Evolutionary conservation across 2,888 invertebrate species (phyloP).

Genomic region (Periphyllus acericola): DNA sequence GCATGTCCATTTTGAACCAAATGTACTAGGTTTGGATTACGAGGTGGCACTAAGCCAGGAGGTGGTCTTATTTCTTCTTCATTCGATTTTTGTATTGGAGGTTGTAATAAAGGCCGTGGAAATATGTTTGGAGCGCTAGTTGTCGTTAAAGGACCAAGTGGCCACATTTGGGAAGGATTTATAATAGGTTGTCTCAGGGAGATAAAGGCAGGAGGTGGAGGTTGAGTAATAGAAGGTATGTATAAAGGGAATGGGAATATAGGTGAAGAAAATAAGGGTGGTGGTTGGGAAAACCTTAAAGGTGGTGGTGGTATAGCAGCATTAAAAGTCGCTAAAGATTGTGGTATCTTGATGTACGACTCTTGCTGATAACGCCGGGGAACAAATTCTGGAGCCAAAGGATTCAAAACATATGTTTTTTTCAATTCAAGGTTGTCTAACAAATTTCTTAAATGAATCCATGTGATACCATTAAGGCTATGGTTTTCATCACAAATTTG

Average conservation of each 20-base stretch:
- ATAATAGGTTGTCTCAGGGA: constrained; percentile 54
- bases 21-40: constrained; percentile 44
- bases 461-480: constrained; percentile 79
- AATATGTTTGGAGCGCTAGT: constrained; percentile 42
- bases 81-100: constrained; percentile 43
- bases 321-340: constrained; percentile 57
- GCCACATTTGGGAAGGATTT: constrained; percentile 56
- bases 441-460: constrained; percentile 75
- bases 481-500: constrained; percentile 77
- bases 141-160: constrained; percentile 48
- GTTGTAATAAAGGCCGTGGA: constrained; percentile 41
- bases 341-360: constrained; percentile 63
- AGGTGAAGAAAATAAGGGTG: constrained; percentile 52
- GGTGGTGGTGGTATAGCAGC: constrained; percentile 60
- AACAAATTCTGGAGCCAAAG: constrained; percentile 82
- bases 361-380: constrained; percentile 71
- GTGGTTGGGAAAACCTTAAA: constrained; percentile 51
- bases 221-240: constrained; percentile 59
- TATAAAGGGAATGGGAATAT: constrained; percentile 60
- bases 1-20: constrained; percentile 57
- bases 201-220: constrained; percentile 55
- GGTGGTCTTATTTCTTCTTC: constrained; percentile 59
- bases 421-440: constrained; percentile 80
- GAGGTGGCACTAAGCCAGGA: constrained; percentile 45
- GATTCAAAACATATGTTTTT: constrained; percentile 82